These are phyloP conservation scores for Drosophila histrio DNA, from an alignment of 2,888 invertebrate genomes.

Conservation along the genomic window DNA sequence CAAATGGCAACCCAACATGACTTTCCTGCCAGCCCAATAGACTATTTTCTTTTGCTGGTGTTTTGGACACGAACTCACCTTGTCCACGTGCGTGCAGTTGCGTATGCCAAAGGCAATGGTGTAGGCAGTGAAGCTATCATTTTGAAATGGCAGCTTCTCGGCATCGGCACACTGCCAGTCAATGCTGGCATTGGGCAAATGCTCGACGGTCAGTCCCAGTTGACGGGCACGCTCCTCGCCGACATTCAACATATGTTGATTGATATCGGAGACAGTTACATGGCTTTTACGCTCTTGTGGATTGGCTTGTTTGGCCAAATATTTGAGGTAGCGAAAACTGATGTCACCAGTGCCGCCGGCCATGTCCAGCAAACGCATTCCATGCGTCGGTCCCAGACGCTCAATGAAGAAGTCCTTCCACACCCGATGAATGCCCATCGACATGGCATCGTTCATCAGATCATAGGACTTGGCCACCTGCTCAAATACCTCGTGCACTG, in stretches of 20 bases:
- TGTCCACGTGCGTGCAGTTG: conserved; percentile 96
- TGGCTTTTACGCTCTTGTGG: conserved; percentile 85
- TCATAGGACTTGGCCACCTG: conserved; percentile 97
- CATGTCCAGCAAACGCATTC: conserved; percentile 94
- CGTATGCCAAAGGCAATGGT: conserved; percentile 99
- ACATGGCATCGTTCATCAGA: conserved; percentile 99
- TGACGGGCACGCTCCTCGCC: conserved; percentile 90
- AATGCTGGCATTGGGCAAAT: conserved; percentile 86
- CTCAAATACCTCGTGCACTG: conserved; percentile 96
- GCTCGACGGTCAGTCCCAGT: conserved; percentile 86
- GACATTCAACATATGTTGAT: conserved; percentile 96
- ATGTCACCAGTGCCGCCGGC: conserved; percentile 99
- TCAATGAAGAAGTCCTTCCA: conserved; percentile 98
- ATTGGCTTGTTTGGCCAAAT: conserved; percentile 85
- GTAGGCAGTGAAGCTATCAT: conserved; percentile 93
- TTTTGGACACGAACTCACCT: conserved; percentile 87
- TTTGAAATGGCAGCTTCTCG: conserved; percentile 91
- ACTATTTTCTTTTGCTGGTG: no score
- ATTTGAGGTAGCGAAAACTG: conserved; percentile 93
- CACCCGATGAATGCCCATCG: conserved; percentile 95
- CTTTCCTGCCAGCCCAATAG: no score
- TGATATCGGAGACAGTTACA: conserved; percentile 95
- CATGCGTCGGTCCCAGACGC: conserved; percentile 90
- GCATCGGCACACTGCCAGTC: conserved; percentile 93
- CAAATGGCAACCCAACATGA: no score